Evolutionary conservation across 37 sponge, comb jelly and placozoan species (phyloP), one percentile per base, ranked within the genome.

Genomic region (Oopsacas minuta): DNA sequence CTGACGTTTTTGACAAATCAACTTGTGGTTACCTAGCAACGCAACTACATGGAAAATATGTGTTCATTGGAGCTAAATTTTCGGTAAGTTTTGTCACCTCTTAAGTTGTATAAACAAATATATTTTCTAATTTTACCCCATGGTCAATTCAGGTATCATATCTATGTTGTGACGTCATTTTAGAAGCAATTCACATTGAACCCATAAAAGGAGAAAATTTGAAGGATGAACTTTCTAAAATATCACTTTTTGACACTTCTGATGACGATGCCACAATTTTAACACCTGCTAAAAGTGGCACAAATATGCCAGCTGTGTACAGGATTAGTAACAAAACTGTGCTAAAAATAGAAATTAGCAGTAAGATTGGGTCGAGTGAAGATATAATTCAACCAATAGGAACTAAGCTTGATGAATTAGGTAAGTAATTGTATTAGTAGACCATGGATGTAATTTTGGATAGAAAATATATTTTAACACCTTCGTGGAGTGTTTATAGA

Each of bases 31-130:
- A 61, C 75, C 75, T 61, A 12, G 75, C 30, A 61, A 61, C 75
- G 75, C 75, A 61, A 61, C 75, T 61, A 7, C 22, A n/a, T 61
- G 75, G 75, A 12, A 61, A 61, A n/a, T 61, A 61, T 61, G 75
- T 61, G 28, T 61, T 10, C 75, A 61, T 5, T 10, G 75, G 75
- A 3, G 22, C 75, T 34, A 61, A 12, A 12, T 61, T 3, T n/a
- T 3, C 22, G 30, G 75, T 61, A 25, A 61, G 75, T 61, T 25
- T 22, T 22, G 17, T 22, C 51, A n/a, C n/a, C n/a, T n/a, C n/a
- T n/a, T 17, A 42, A 42, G 49, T 42, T 17, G 8, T 42, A 42
- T 42, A 42, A 42, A 42, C 49, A 42, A 42, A 42, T 15, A 42
- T n/a, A n/a, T n/a, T n/a, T n/a, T n/a, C n/a, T n/a, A 42, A 15